Evolutionary conservation across 2,888 invertebrate genomes (phyloP).

Genomic region (Oxystoma pomonae): DNA sequence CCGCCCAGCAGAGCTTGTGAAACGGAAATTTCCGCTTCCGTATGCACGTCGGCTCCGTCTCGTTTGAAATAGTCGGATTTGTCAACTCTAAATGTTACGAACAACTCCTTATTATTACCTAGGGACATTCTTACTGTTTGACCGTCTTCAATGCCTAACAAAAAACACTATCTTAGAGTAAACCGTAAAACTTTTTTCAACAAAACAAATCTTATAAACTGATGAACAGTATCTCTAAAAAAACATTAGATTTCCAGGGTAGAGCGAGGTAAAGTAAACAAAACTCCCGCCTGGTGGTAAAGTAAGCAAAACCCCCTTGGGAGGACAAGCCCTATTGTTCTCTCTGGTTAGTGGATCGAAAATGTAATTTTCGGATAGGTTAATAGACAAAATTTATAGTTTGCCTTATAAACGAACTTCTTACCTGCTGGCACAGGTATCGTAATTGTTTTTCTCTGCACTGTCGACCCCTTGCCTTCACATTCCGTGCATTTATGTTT

Average conservation of each 20-base stretch:
- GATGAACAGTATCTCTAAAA: too few relatives aligned
- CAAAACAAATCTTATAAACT: too few relatives aligned
- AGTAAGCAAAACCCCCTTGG: too few relatives aligned
- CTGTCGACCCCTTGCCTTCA: slow-evolving; percentile 79
- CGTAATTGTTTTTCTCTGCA: slow-evolving; percentile 83
- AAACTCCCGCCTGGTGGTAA: too few relatives aligned
- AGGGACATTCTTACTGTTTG: slow-evolving; percentile 94
- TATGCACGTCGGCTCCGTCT: slow-evolving; percentile 94
- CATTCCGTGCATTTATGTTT: slow-evolving; percentile 90
- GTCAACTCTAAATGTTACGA: slow-evolving; percentile 90
- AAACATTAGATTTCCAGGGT: too few relatives aligned
- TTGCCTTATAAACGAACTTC: too few relatives aligned
- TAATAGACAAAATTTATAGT: too few relatives aligned
- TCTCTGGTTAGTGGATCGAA: too few relatives aligned
- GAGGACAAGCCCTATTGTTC: neutral
- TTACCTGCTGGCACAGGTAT: slow-evolving; percentile 88
- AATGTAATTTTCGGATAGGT: too few relatives aligned
- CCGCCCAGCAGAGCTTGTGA: slow-evolving; percentile 94
- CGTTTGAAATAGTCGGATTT: slow-evolving; percentile 85
- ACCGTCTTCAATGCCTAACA: slow-evolving; percentile 91
- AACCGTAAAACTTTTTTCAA: too few relatives aligned
- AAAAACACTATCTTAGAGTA: too few relatives aligned
- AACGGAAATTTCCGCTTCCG: slow-evolving; percentile 86
- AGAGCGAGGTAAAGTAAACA: too few relatives aligned
- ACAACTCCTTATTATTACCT: slow-evolving; percentile 83